Conservation (phyloP, 2,113 vertebrate species). For the Lutjanus erythropterus region DNA sequence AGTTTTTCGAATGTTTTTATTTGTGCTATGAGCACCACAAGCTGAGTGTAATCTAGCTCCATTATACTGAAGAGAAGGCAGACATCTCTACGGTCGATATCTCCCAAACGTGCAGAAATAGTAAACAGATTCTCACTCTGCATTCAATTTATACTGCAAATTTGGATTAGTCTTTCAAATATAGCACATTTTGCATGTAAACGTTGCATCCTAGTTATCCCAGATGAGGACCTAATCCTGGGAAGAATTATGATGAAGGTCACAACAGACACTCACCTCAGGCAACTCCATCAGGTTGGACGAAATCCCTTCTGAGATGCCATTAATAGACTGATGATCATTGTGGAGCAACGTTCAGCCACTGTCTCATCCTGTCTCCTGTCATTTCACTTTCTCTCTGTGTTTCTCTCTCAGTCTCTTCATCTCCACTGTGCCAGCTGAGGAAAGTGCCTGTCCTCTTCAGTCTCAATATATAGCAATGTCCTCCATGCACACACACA, state of each 20-base stretch:
- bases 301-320: not conserved
- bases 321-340: not conserved
- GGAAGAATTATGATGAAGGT: not conserved
- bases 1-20: no score
- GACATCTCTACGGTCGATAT: no score
- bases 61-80: no score
- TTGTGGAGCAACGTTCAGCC: not conserved
- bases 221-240: not conserved
- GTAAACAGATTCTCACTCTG: not conserved
- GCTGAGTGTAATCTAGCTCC: no score
- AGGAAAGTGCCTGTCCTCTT: constrained; percentile 34
- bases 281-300: constrained; percentile 10
- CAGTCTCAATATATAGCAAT: constrained; percentile 36
- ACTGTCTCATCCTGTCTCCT: not conserved
- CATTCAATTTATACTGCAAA: not conserved
- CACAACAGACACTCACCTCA: constrained; percentile 53
- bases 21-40: no score
- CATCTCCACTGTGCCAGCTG: constrained; percentile 11
- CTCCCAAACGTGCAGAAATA: not conserved
- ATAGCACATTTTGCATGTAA: not conserved
- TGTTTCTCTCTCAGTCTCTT: constrained; percentile 6
- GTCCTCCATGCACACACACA: constrained; percentile 8
- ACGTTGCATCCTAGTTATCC: not conserved
- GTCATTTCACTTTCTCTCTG: constrained; percentile 8
- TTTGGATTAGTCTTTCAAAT: not conserved